These are phyloP conservation scores for Plectropomus leopardus DNA, from an alignment of 2,113 vertebrate species.

Conservation along the genomic window DNA sequence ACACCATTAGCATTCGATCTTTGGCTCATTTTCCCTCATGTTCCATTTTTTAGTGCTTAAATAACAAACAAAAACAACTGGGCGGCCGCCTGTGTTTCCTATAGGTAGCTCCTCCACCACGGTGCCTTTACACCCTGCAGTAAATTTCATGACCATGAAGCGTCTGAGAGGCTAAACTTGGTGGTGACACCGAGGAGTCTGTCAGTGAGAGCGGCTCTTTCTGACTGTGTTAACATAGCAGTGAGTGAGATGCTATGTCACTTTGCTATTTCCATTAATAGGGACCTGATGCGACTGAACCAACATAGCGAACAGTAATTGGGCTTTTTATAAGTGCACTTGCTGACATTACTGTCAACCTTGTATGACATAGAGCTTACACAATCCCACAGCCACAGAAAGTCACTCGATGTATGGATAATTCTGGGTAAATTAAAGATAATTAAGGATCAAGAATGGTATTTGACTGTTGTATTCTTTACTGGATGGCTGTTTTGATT, in stretches of 20 bases:
- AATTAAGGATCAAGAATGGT: background rate
- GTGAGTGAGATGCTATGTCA: slow-evolving; percentile 52
- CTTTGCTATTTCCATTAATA: slow-evolving; percentile 64
- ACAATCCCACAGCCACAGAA: too few species aligned
- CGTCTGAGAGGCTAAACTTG: slow-evolving; percentile 47
- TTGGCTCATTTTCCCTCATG: too few species aligned
- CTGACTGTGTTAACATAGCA: slow-evolving; percentile 39
- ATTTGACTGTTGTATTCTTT: background rate
- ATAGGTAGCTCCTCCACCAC: too few species aligned
- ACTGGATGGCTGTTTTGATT: background rate
- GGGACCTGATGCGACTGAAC: slow-evolving; percentile 28
- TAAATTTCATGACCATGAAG: slow-evolving; percentile 1
- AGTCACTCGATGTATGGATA: too few species aligned
- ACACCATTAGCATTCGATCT: too few species aligned
- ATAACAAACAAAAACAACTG: too few species aligned
- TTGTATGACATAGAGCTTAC: background rate
- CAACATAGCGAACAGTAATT: slow-evolving; percentile 46
- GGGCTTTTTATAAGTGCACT: slow-evolving; percentile 51
- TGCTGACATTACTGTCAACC: background rate
- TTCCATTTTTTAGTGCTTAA: too few species aligned
- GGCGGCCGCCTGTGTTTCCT: too few species aligned
- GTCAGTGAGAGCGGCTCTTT: slow-evolving; percentile 32
- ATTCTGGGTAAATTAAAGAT: background rate
- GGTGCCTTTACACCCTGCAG: background rate
- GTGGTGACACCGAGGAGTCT: slow-evolving; percentile 11